phyloP scores from a whole-genome alignment of 2,113 vertebrate genomes.

The Strix uralensis region DNA sequence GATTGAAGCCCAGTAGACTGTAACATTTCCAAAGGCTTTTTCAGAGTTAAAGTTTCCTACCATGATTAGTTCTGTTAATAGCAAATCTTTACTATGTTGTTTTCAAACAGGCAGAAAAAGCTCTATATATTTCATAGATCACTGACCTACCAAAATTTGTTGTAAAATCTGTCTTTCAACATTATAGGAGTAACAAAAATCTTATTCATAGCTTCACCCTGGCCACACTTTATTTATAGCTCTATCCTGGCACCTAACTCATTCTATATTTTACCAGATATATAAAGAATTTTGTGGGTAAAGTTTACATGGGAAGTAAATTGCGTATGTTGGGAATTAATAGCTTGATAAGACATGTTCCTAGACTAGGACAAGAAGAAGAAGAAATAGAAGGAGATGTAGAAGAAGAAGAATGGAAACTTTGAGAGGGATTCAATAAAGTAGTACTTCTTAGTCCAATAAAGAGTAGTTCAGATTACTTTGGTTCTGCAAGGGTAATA shows the following conservation, averaged over 20 bases:
- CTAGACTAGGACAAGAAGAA: neutral
- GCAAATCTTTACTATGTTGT: conserved; percentile 25
- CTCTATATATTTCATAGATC: neutral
- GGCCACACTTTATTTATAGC: neutral
- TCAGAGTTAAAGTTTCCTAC: conserved; percentile 26
- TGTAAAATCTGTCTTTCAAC: neutral
- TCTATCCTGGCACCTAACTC: neutral
- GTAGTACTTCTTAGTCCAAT: neutral
- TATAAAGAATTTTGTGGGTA: neutral
- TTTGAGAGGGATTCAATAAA: neutral
- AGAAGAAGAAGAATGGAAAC: neutral
- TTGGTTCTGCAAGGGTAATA: neutral
- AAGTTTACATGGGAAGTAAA: neutral
- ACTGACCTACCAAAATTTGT: conserved; percentile 3
- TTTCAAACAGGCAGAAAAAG: conserved; percentile 6
- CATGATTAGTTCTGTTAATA: conserved; percentile 2
- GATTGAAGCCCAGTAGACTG: conserved; percentile 24
- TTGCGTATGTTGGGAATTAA: neutral
- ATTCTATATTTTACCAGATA: neutral
- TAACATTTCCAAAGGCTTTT: conserved; percentile 31
- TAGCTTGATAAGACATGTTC: neutral
- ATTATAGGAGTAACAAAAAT: neutral
- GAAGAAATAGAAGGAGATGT: neutral
- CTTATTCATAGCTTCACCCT: neutral
- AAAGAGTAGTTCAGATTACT: neutral